A percentile compares a stretch with the other conserved stretches of the same genome.
These are phyloP conservation scores for Ptychoptera contaminata DNA, from an alignment of 2,888 invertebrate genomes.

Conservation along the genomic window DNA sequence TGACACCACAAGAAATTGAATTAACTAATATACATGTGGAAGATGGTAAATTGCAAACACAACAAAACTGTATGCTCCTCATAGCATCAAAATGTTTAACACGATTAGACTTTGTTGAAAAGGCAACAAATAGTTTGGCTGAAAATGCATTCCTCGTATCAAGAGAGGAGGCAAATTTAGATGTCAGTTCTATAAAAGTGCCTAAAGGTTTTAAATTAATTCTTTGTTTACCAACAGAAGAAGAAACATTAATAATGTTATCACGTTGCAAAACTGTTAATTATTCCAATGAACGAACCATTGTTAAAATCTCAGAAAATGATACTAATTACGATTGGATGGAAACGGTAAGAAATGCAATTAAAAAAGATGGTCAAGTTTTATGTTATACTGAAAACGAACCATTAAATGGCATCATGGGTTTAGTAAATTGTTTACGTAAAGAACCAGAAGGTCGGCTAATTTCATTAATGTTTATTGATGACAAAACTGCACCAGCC, in stretches of 20 bases:
- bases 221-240: constrained; percentile 19
- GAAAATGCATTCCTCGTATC: constrained; percentile 45
- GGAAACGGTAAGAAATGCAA: constrained; percentile 17
- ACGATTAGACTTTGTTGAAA: constrained; percentile 24
- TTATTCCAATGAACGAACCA: constrained; percentile 12
- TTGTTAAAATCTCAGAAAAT: constrained; percentile 18
- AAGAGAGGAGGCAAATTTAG: constrained; percentile 38
- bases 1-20: constrained; percentile 22
- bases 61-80: constrained; percentile 23
- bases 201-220: constrained; percentile 19
- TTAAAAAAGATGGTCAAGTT: constrained; percentile 22
- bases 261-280: constrained; percentile 19
- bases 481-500: constrained; percentile 43
- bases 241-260: constrained; percentile 19
- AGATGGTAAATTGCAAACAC: constrained; percentile 38
- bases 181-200: constrained; percentile 23
- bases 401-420: constrained; percentile 62
- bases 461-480: constrained; percentile 44
- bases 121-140: constrained; percentile 33
- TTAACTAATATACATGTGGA: constrained; percentile 41
- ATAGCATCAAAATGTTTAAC: constrained; percentile 17
- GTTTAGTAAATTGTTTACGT: constrained; percentile 75
- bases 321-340: constrained; percentile 24
- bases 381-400: constrained; percentile 52
- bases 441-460: constrained; percentile 60